phyloP scores from a whole-genome alignment of 1,140 invertebrate species.

The Drosophila cardini region DNA sequence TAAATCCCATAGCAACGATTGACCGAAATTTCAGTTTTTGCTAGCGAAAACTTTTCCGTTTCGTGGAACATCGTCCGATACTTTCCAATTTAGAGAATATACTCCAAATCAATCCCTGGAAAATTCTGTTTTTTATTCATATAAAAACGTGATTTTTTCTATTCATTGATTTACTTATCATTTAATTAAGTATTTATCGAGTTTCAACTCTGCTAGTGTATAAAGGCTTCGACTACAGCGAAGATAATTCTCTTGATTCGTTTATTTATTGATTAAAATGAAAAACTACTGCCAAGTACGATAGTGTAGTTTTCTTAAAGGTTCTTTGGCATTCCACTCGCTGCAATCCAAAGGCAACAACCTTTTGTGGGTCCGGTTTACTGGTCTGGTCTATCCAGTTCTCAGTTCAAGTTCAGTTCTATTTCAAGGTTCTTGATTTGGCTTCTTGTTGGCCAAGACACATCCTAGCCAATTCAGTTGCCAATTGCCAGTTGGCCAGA shows the following conservation, averaged over 20 bases:
- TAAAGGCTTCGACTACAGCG: conserved; percentile 26
- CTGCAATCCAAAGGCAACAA: conserved; percentile 46
- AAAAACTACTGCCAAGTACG: conserved; percentile 45
- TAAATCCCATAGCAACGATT: conserved; percentile 1
- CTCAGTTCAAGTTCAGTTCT: conserved; percentile 29
- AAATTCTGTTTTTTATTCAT: conserved; percentile 32
- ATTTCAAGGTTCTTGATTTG: conserved; percentile 27
- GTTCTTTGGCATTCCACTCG: conserved; percentile 17
- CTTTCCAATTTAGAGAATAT: neutral
- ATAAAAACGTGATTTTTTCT: conserved; percentile 25
- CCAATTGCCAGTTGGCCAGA: conserved; percentile 66
- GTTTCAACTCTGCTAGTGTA: conserved; percentile 29
- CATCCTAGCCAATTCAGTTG: conserved; percentile 56
- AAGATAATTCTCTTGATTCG: conserved; percentile 12
- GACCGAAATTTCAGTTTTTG: conserved; percentile 42
- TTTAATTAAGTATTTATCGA: conserved; percentile 1
- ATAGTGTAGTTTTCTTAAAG: neutral
- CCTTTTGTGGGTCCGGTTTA: conserved; percentile 48
- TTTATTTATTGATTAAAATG: conserved; percentile 49
- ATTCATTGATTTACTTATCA: neutral
- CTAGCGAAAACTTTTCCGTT: conserved; percentile 35
- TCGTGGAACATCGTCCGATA: conserved; percentile 11
- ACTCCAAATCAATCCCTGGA: neutral
- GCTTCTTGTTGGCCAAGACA: conserved; percentile 16
- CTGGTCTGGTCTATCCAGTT: conserved; percentile 67